Conservation (phyloP, 2,888 invertebrate species). For the Macropis europaea region DNA sequence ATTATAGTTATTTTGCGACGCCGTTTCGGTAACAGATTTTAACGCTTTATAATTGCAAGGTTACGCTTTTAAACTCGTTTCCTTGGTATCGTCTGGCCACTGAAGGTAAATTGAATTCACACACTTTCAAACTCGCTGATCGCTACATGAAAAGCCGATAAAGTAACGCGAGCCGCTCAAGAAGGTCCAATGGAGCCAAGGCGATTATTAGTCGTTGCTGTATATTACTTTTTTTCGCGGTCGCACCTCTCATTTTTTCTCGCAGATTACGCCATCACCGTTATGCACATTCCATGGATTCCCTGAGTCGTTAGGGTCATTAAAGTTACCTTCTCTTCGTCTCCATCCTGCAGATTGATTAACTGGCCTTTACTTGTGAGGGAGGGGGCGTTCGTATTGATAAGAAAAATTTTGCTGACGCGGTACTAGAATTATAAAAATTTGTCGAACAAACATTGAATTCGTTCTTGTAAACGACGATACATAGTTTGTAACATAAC, state of each 20-base stretch:
- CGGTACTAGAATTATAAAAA: too few relatives aligned
- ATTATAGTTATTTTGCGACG: too few relatives aligned
- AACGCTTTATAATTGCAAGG: background rate
- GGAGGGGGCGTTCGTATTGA: background rate
- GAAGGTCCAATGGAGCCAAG: constrained; percentile 29
- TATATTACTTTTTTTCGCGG: constrained; percentile 3
- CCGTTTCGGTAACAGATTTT: background rate
- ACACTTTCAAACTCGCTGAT: background rate
- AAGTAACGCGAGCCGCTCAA: constrained; percentile 39
- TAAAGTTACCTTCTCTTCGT: constrained; percentile 29
- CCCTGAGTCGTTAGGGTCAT: constrained; percentile 47
- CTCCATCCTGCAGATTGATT: constrained; percentile 10
- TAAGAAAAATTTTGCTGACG: background rate
- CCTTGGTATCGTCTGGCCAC: background rate
- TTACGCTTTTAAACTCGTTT: background rate
- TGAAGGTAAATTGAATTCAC: constrained; percentile 44
- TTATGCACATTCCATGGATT: constrained; percentile 60
- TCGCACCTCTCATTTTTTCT: constrained; percentile 38
- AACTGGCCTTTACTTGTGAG: background rate
- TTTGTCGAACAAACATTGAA: too few relatives aligned
- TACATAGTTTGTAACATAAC: too few relatives aligned
- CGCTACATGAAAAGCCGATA: constrained; percentile 12
- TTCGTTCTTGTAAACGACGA: background rate
- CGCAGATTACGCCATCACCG: constrained; percentile 55
- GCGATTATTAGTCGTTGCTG: constrained; percentile 40